phyloP scores from a whole-genome alignment of 2,113 vertebrate species.

The Microcebus murinus region DNA sequence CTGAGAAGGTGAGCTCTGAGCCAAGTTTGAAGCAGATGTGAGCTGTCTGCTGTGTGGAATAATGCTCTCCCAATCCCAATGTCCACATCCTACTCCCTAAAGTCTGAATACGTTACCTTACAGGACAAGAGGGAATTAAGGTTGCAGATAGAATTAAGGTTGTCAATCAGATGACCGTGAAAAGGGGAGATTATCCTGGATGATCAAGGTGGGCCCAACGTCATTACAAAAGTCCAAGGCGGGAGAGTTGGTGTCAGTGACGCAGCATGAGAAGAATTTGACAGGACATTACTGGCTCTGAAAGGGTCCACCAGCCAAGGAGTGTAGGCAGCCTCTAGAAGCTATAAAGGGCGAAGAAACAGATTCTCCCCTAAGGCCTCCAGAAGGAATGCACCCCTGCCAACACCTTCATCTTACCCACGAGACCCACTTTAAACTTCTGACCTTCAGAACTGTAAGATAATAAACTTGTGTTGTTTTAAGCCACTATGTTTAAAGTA shows the following conservation, averaged over 20 bases:
- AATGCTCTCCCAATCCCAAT: not conserved
- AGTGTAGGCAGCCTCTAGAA: not conserved
- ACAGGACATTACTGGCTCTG: not conserved
- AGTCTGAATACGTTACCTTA: not conserved
- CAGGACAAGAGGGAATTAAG: not conserved
- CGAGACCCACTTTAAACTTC: not conserved
- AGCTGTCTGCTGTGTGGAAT: not conserved
- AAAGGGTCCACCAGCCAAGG: not conserved
- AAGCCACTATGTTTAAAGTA: not conserved
- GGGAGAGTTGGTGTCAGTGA: not conserved
- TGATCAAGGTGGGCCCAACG: not conserved
- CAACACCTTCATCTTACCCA: not conserved
- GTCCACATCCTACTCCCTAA: not conserved
- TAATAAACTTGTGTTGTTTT: not conserved
- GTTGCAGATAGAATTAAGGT: not conserved
- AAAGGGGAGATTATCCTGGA: not conserved
- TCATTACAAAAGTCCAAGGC: not conserved
- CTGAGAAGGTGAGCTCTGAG: not conserved
- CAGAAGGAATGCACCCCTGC: not conserved
- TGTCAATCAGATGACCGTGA: not conserved
- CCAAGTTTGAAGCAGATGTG: not conserved
- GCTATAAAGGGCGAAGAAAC: not conserved
- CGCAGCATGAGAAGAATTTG: not conserved
- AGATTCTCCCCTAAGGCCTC: not conserved
- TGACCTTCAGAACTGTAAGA: not conserved